Base-by-base conservation (phyloP, 2,797 vertebrate genomes). In the Lacerta viridis region DNA sequence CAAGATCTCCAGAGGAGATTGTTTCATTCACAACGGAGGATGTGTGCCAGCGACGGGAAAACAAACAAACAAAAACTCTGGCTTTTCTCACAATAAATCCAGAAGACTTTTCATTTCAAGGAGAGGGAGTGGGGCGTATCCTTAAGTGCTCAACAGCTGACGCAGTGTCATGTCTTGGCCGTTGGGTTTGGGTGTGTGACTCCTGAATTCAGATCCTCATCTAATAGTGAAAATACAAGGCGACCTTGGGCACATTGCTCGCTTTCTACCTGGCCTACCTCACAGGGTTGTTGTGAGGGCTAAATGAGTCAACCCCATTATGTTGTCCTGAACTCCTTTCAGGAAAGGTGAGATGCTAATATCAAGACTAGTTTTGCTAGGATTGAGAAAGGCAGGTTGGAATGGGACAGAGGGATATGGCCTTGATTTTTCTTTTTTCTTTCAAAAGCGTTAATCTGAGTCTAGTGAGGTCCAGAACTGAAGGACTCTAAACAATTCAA, bases 31-130 rank as follows among this genome's bases (percentile, higher is more conserved):
- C 15, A 43, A 39, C 5, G 27, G 43, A 85, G 68, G 17, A 78
- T 8, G 27, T 55, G 36, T 6, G 11, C 7, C 75, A 13, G 36
- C 50, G 33, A 11, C n/a, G 1, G 0, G n/a, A 11, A 3, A 3
- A 89, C n/a, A n/a, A n/a, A n/a, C n/a, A n/a, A n/a, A n/a, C n/a
- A n/a, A 88, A 69, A 46, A 55, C 23, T 0, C 36, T 76, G 76
- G 25, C 68, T 87, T 86, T 87, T 61, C 50, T n/a, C 84, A 89
- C 36, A 85, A 59, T 80, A 82, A 72, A 87, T 46, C 71, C 29
- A 23, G 72, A 43, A 39, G 81, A 27, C 84, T 90, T 43, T 78
- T 9, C 6, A 33, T 83, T 1, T 29, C 68, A 23, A 61, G 15
- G 25, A 78, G 10, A 76, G 46, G 90, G 36, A 55, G 50, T 55